Conservation (phyloP, 2,888 invertebrate species). For the Malthinus flaveolus region DNA sequence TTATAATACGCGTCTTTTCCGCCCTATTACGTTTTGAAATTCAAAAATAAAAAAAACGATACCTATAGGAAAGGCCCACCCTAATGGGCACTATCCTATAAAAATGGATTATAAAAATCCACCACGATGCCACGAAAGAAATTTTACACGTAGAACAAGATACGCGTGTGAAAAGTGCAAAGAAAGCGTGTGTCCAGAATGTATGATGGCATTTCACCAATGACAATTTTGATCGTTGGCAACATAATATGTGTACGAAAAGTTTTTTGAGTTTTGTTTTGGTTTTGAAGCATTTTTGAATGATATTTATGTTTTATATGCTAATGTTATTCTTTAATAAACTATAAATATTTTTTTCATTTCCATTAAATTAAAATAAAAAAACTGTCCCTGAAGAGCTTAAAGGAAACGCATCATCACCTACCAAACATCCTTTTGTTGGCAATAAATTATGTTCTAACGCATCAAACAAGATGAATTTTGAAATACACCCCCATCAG, state of each 20-base stretch:
- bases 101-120: constrained; percentile 26
- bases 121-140: constrained; percentile 19
- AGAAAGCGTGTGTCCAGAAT: not conserved
- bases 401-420: not conserved
- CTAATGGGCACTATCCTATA: too few species aligned
- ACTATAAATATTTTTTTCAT: not conserved
- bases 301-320: not conserved
- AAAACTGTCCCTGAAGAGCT: too few species aligned
- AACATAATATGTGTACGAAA: not conserved
- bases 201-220: not conserved
- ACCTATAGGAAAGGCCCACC: too few species aligned
- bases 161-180: not conserved
- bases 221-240: not conserved
- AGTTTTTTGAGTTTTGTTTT: not conserved
- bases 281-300: not conserved
- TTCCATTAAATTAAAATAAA: not conserved
- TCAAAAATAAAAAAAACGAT: too few species aligned
- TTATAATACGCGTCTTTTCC: too few species aligned
- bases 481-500: too few species aligned
- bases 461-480: not conserved
- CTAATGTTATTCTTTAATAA: not conserved
- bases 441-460: not conserved
- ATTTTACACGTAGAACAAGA: constrained; percentile 19
- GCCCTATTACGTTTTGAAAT: too few species aligned
- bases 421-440: not conserved